These are phyloP conservation scores for Parapsyche elsis DNA, from an alignment of 1,140 invertebrate species.

Conservation along the genomic window DNA sequence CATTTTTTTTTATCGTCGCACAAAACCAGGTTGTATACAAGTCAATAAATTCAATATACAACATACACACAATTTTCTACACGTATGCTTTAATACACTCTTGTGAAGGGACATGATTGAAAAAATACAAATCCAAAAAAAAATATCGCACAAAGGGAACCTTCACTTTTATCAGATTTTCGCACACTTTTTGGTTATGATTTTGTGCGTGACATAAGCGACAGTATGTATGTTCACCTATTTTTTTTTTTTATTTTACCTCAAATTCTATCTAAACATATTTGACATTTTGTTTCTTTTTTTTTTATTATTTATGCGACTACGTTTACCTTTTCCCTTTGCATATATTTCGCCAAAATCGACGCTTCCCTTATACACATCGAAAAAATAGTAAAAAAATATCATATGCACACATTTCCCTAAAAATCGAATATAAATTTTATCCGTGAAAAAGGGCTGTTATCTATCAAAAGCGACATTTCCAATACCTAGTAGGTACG, in stretches of 20 bases:
- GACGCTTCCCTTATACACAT: background rate
- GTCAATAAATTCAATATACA: background rate
- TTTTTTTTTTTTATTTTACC: background rate
- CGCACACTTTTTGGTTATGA: background rate
- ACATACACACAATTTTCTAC: background rate
- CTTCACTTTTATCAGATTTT: constrained; percentile 18
- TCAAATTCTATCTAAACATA: constrained; percentile 1
- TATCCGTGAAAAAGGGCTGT: background rate
- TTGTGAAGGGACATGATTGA: background rate
- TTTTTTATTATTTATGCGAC: background rate
- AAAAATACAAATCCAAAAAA: constrained; percentile 13
- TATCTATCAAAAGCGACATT: background rate
- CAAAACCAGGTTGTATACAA: background rate
- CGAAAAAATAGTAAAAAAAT: background rate
- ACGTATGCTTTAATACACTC: background rate
- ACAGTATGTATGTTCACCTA: too few species aligned
- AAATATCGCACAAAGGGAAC: constrained; percentile 4
- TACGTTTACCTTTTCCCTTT: background rate
- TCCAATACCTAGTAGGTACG: background rate
- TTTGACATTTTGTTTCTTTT: constrained; percentile 12
- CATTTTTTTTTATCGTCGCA: background rate
- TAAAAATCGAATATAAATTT: background rate
- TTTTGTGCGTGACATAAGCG: background rate
- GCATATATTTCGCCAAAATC: background rate
- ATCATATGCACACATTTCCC: background rate